Conservation (phyloP, 1,140 invertebrate species). For the Oryctes rhinoceros region DNA sequence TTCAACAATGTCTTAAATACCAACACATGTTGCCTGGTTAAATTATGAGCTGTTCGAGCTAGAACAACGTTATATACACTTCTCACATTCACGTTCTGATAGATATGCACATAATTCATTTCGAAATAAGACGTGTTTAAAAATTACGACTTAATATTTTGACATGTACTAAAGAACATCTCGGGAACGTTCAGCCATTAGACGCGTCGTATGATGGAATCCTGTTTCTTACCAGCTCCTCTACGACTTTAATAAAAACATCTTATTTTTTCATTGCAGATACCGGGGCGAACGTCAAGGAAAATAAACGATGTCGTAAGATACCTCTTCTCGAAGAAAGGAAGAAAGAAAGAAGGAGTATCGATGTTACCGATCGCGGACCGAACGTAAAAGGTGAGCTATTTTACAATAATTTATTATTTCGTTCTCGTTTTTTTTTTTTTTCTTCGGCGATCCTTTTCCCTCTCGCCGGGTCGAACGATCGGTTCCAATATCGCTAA, state of each 20-base stretch:
- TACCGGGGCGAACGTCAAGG: conserved; percentile 4
- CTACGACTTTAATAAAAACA: conserved; percentile 15
- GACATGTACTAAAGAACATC: conserved; percentile 3
- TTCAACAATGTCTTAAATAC: too few relatives aligned
- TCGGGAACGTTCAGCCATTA: background rate
- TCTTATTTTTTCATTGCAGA: conserved; percentile 23
- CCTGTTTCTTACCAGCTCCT: background rate
- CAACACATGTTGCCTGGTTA: too few relatives aligned
- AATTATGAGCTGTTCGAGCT: too few relatives aligned
- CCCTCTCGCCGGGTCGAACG: background rate
- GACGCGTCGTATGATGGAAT: background rate
- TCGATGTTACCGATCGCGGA: conserved; percentile 12
- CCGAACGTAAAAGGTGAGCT: conserved; percentile 17
- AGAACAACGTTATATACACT: background rate
- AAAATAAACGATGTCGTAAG: conserved; percentile 24
- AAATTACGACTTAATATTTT: conserved; percentile 28
- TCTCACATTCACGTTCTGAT: background rate
- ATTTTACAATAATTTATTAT: conserved; percentile 36
- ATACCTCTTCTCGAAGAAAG: background rate
- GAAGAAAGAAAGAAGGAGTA: conserved; percentile 13
- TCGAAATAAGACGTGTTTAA: conserved; percentile 14
- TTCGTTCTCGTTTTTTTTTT: conserved; percentile 2
- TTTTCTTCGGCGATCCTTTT: background rate
- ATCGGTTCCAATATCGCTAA: conserved; percentile 12
- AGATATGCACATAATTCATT: background rate